Evolutionary conservation across 2,113 vertebrate species (phyloP).

Genomic region (Lasiurus cinereus): DNA sequence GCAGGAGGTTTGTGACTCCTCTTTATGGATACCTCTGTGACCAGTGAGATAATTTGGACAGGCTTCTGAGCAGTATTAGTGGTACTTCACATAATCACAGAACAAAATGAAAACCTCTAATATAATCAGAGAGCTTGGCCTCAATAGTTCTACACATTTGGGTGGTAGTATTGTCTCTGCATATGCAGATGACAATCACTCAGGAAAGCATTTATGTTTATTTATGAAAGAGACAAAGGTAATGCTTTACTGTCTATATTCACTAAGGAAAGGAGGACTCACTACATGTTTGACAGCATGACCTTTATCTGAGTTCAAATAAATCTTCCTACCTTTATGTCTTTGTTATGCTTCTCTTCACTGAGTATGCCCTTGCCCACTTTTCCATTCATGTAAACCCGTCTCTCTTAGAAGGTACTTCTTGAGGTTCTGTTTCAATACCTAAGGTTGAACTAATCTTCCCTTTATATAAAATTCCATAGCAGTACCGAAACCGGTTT

Average conservation of each 20-base stretch:
- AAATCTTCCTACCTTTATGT: background rate
- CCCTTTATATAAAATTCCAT: background rate
- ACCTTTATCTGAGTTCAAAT: conserved; percentile 11
- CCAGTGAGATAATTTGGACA: background rate
- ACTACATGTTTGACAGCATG: background rate
- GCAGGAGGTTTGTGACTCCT: background rate
- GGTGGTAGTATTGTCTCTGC: background rate
- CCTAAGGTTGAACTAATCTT: background rate
- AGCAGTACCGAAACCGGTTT: background rate
- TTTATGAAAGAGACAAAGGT: background rate
- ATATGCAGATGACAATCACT: background rate
- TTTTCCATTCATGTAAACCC: background rate
- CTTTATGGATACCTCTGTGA: background rate
- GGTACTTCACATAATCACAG: background rate
- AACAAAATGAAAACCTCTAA: background rate
- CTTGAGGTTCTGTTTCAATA: background rate
- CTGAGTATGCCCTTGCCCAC: background rate
- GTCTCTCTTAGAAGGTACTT: background rate
- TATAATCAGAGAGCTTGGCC: background rate
- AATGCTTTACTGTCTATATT: background rate
- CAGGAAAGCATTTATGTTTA: background rate
- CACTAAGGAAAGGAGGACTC: background rate
- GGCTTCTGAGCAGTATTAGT: background rate
- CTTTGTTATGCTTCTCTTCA: background rate
- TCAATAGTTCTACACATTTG: background rate